Evolutionary conservation across 2,888 invertebrate species (phyloP).

Genomic region (Yponomeuta evonymella): DNA sequence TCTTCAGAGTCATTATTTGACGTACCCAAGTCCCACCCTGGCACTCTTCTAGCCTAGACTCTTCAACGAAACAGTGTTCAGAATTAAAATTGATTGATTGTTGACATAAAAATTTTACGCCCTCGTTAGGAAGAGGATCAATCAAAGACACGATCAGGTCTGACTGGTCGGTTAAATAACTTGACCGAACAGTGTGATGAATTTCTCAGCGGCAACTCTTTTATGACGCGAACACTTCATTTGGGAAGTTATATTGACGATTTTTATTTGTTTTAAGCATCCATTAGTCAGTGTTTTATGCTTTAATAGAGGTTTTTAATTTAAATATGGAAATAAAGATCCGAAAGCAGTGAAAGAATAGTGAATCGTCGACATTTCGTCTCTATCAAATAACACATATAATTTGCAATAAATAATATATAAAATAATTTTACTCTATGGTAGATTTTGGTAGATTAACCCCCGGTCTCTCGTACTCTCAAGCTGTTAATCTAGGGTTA

Average conservation of each 20-base stretch:
- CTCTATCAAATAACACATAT: too few relatives aligned
- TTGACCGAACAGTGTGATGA: conserved; percentile 35
- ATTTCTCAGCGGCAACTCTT: conserved; percentile 45
- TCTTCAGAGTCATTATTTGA: too few relatives aligned
- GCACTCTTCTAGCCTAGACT: neutral
- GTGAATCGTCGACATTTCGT: neutral
- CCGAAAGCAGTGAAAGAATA: neutral
- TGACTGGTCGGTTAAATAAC: conserved; percentile 33
- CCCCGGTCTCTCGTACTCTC: too few relatives aligned
- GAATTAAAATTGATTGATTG: conserved; percentile 69
- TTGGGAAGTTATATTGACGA: conserved; percentile 1
- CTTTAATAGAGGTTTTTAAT: neutral
- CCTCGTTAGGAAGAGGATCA: conserved; percentile 36
- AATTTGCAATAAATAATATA: too few relatives aligned
- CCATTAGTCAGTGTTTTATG: conserved; percentile 1
- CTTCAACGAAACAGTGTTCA: conserved; percentile 24
- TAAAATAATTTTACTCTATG: too few relatives aligned
- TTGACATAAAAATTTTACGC: conserved; percentile 65
- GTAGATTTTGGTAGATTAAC: too few relatives aligned
- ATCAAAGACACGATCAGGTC: conserved; percentile 42
- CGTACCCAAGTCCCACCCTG: too few relatives aligned
- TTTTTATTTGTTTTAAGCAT: neutral
- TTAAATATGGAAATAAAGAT: neutral
- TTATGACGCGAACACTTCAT: conserved; percentile 20
- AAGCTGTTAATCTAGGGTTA: too few relatives aligned